Base-by-base conservation (phyloP, 2,888 invertebrate species). In the Hemaris fuciformis region DNA sequence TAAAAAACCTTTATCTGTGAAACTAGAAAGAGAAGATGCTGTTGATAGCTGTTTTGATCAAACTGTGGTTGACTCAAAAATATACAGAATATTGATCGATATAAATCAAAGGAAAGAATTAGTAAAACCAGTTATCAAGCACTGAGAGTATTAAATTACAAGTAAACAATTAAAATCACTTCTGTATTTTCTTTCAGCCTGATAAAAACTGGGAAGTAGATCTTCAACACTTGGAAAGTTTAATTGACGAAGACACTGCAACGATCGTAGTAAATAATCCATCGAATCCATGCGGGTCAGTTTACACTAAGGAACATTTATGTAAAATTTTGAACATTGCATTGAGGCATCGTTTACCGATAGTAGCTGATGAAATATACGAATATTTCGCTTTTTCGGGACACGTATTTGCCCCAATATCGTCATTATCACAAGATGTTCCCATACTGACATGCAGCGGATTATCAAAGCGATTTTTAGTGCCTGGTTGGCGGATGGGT, bases 311-410 rank as follows among this genome's bases (percentile, higher is more conserved):
- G 64, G 86, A 95, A 61, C 99, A 99, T 84, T 92, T 99, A 59
- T 84, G 91, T 68, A 95, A 96, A 67, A 95, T 99, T 65, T 91
- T 99, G 59, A 94, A 94, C 22, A 91, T 99, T 42, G 98, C 98
- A 7, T 94, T 95, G 57, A 94, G 94, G 71, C 93, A 97, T 81
- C 94, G 93, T 80, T 89, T 99, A 42, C 98, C 98, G 10, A 96
- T 99, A 69, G 98, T 99, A 79, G 98, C 99, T 10, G 99, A 99
- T 87, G 99, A 99, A 94, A 98, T 99, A 79, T 99, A 99, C 87
- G 99, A 99, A 83, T 95, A 98, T 81, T 95, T 99, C 84, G 97
- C 97, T 20, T 99, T 98, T 84, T 95, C 96, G 20, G 96, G 96
- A 3, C 93, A 95, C 64, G 93, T 94, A 71, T 98, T 96, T 79